A percentile compares a stretch with the other conserved stretches of the same genome.
These are phyloP conservation scores for Drosophila serrata DNA, from an alignment of 1,140 invertebrate species.

Conservation along the genomic window DNA sequence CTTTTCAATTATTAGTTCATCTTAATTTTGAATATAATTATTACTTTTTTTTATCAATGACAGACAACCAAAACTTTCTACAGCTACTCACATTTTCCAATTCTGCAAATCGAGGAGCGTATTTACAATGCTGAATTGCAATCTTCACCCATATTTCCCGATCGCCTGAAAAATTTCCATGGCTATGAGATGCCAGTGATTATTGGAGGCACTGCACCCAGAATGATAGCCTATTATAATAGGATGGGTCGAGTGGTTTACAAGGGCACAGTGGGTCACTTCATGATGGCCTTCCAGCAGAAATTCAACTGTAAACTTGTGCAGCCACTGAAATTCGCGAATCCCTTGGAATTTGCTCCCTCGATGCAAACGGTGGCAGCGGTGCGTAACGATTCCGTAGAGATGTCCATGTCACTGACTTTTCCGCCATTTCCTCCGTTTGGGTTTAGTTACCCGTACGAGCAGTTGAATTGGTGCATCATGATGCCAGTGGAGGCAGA, in stretches of 20 bases:
- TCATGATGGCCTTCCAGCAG: conserved; percentile 59
- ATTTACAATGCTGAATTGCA: not conserved
- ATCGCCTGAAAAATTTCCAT: conserved; percentile 52
- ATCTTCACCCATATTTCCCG: conserved; percentile 34
- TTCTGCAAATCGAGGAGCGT: conserved; percentile 49
- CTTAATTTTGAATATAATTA: not conserved
- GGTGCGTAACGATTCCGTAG: conserved; percentile 64
- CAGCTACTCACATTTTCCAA: conserved; percentile 67
- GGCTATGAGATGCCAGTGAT: conserved; percentile 58
- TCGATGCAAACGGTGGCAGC: conserved; percentile 52
- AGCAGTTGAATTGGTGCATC: conserved; percentile 70
- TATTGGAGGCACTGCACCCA: conserved; percentile 61
- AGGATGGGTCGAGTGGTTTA: conserved; percentile 40
- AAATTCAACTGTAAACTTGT: conserved; percentile 59
- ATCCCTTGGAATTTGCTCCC: conserved; percentile 35
- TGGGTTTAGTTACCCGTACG: conserved; percentile 66
- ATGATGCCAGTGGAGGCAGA: conserved; percentile 73
- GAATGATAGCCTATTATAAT: conserved; percentile 63
- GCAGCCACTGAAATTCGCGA: conserved; percentile 41
- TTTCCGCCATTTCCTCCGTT: conserved; percentile 49
- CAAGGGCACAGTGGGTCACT: conserved; percentile 69
- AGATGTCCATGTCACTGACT: conserved; percentile 63
- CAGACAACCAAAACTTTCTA: conserved; percentile 53
- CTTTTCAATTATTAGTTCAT: not conserved
- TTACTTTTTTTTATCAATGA: not conserved